A percentile compares a stretch with the other conserved stretches of the same genome.
These are phyloP conservation scores for Erebia epiphron DNA, from an alignment of 2,888 invertebrate species.

Conservation along the genomic window DNA sequence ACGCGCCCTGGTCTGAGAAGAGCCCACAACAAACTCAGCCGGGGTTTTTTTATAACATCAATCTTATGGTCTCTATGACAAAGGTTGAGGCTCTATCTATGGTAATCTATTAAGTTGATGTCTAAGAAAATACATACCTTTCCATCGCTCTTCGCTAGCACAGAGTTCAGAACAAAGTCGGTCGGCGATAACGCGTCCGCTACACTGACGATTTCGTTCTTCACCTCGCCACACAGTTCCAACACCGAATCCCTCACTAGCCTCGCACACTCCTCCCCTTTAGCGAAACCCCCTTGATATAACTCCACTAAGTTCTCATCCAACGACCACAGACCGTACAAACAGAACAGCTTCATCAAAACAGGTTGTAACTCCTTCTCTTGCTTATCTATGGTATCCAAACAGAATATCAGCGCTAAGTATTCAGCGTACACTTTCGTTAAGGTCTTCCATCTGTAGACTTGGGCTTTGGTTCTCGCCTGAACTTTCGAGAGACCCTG, in stretches of 20 bases:
- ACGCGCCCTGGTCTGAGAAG: too few relatives aligned
- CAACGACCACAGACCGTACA: conserved; percentile 75
- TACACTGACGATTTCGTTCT: conserved; percentile 88
- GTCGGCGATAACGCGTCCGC: conserved; percentile 95
- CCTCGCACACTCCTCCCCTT: conserved; percentile 80
- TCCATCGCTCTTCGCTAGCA: conserved; percentile 93
- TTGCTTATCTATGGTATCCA: conserved; percentile 69
- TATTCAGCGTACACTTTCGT: conserved; percentile 91
- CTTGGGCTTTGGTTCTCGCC: conserved; percentile 91
- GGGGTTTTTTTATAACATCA: too few relatives aligned
- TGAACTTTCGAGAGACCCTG: conserved; percentile 87
- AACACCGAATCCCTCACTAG: conserved; percentile 87
- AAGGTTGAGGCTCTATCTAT: too few relatives aligned
- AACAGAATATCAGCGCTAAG: conserved; percentile 80
- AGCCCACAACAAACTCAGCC: too few relatives aligned
- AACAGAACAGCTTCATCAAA: conserved; percentile 69
- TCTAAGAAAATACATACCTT: conserved; percentile 76
- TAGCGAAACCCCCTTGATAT: conserved; percentile 86
- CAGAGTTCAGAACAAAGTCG: conserved; percentile 94
- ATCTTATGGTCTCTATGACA: too few relatives aligned
- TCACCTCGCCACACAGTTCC: conserved; percentile 86
- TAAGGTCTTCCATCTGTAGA: conserved; percentile 89
- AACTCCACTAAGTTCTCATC: conserved; percentile 89
- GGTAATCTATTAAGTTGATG: not conserved
- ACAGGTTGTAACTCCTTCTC: conserved; percentile 69